phyloP scores from a whole-genome alignment of 2,888 invertebrate genomes.

The Agrochola litura region DNA sequence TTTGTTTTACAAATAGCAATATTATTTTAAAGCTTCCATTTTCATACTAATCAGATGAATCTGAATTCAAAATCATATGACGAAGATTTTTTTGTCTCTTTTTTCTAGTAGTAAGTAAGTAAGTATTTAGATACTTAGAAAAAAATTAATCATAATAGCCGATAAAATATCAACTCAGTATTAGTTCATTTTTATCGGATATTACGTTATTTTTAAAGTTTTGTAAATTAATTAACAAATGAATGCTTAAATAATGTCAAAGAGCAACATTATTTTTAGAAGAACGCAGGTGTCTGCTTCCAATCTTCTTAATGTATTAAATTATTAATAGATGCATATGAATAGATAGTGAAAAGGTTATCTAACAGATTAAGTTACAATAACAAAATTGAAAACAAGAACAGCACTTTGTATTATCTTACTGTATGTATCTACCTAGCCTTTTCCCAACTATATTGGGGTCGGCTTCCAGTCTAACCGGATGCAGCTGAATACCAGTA shows the following conservation, averaged over 20 bases:
- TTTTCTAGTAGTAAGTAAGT: too few species aligned
- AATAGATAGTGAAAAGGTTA: conserved; percentile 17
- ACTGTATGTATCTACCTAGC: too few species aligned
- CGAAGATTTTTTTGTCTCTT: neutral
- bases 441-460: too few species aligned
- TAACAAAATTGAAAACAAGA: neutral
- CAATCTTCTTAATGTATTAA: neutral
- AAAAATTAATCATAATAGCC: too few species aligned
- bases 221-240: neutral
- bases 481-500: too few species aligned
- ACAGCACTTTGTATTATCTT: conserved; percentile 5
- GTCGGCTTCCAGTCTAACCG: too few species aligned
- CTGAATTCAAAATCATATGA: neutral
- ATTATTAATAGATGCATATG: neutral
- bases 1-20: neutral
- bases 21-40: neutral
- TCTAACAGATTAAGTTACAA: neutral
- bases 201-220: neutral
- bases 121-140: too few species aligned
- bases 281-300: neutral
- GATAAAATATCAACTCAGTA: too few species aligned
- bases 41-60: neutral
- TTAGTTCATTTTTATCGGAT: neutral
- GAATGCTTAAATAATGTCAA: neutral
- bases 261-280: conserved; percentile 13